Conservation (phyloP, 2,113 vertebrate genomes). For the Rhinolophus ferrumequinum region DNA sequence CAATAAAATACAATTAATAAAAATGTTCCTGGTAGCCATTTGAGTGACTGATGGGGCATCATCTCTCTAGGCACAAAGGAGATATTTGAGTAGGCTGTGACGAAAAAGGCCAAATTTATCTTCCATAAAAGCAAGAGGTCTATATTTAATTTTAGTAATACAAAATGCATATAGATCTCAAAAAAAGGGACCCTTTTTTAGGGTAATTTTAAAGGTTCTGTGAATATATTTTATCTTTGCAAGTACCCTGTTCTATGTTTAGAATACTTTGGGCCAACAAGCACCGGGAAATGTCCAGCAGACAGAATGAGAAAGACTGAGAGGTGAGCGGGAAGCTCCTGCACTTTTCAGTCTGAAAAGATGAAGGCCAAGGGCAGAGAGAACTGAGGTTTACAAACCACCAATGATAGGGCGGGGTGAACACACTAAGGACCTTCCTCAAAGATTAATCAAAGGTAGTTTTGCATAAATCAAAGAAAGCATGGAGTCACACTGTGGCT, state of each 20-base stretch:
- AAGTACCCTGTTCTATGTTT: neutral
- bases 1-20: neutral
- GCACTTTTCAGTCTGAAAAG: neutral
- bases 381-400: neutral
- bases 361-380: neutral
- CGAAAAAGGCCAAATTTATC: neutral
- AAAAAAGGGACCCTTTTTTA: neutral
- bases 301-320: neutral
- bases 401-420: neutral
- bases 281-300: neutral
- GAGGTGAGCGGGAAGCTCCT: too few relatives aligned
- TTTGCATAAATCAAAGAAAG: slow-evolving; percentile 27
- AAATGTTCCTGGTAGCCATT: neutral
- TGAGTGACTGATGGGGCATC: neutral
- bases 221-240: slow-evolving; percentile 15
- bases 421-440: neutral
- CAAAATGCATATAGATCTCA: neutral
- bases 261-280: neutral
- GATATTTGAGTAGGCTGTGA: neutral
- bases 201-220: neutral
- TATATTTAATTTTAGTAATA: slow-evolving; percentile 37
- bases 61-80: neutral
- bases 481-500: neutral
- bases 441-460: neutral
- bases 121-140: neutral